phyloP scores from a whole-genome alignment of 2,888 invertebrate species.

The Cloeon dipterum region DNA sequence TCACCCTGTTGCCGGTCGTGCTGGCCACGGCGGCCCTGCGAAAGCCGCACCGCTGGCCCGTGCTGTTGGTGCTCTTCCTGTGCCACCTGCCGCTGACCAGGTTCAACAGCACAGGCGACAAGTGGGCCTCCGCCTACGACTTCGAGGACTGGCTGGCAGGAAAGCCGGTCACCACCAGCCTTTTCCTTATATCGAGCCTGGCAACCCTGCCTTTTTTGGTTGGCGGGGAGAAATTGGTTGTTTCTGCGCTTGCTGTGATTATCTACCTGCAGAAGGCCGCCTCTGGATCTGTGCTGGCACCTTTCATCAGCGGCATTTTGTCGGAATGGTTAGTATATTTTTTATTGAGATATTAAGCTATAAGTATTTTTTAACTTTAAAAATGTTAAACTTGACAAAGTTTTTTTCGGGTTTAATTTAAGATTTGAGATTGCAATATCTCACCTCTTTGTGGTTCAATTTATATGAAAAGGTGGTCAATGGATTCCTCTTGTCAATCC shows the following conservation, averaged over 20 bases:
- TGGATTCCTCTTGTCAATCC: too few relatives aligned
- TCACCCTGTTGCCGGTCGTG: constrained; percentile 51
- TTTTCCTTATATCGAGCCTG: background rate
- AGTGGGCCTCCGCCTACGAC: constrained; percentile 58
- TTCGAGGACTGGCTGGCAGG: constrained; percentile 38
- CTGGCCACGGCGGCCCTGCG: background rate
- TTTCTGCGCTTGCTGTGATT: background rate
- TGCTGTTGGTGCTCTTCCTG: constrained; percentile 13
- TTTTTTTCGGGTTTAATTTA: too few relatives aligned
- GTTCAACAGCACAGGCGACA: constrained; percentile 71
- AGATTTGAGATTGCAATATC: too few relatives aligned
- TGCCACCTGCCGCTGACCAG: constrained; percentile 34
- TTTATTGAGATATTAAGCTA: too few relatives aligned
- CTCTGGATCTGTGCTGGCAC: constrained; percentile 6
- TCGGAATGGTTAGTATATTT: too few relatives aligned
- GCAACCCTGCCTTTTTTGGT: constrained; percentile 10
- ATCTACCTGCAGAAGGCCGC: constrained; percentile 12
- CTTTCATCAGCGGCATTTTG: too few relatives aligned
- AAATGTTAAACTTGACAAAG: too few relatives aligned
- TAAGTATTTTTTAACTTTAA: too few relatives aligned
- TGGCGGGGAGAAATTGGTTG: constrained; percentile 1
- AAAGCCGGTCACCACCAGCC: background rate
- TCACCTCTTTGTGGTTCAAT: too few relatives aligned
- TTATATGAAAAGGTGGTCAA: too few relatives aligned
- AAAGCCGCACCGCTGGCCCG: background rate